These are phyloP conservation scores for Pelochelys cantorii DNA, from an alignment of 2,797 vertebrate species.

Conservation along the genomic window DNA sequence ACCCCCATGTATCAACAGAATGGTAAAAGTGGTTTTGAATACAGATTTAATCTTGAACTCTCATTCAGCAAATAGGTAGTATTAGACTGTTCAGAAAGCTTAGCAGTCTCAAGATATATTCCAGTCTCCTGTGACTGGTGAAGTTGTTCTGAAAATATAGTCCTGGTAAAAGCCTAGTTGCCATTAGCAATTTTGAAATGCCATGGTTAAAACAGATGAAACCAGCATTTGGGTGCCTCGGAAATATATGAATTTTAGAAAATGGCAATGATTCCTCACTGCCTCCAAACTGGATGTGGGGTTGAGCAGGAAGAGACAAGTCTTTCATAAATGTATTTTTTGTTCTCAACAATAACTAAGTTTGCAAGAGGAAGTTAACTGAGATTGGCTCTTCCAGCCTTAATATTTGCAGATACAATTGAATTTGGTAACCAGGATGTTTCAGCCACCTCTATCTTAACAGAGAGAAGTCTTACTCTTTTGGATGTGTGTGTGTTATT, in stretches of 20 bases:
- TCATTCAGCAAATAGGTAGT: background rate
- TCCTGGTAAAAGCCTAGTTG: background rate
- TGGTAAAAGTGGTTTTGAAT: slow-evolving; percentile 81
- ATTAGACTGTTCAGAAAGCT: background rate
- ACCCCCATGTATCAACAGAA: slow-evolving; percentile 96
- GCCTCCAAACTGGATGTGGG: background rate
- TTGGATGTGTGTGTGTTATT: rapidly evolving
- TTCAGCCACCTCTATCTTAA: background rate
- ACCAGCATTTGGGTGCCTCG: background rate
- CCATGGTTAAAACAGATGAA: background rate
- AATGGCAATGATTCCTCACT: background rate
- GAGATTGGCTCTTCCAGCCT: background rate
- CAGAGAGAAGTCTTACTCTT: background rate
- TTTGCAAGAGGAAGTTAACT: background rate
- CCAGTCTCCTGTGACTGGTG: too few species aligned
- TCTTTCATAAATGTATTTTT: background rate
- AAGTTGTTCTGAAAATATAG: background rate
- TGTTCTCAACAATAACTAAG: rapidly evolving
- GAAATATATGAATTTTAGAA: background rate
- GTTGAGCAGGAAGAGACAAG: rapidly evolving
- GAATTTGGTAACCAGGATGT: background rate
- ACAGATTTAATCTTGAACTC: background rate
- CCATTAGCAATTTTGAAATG: background rate
- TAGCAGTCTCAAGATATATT: background rate
- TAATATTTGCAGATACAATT: rapidly evolving